Evolutionary conservation across 2,113 vertebrate species (phyloP), one percentile per base, ranked within the genome.

Genomic region (Micronisus gabar): DNA sequence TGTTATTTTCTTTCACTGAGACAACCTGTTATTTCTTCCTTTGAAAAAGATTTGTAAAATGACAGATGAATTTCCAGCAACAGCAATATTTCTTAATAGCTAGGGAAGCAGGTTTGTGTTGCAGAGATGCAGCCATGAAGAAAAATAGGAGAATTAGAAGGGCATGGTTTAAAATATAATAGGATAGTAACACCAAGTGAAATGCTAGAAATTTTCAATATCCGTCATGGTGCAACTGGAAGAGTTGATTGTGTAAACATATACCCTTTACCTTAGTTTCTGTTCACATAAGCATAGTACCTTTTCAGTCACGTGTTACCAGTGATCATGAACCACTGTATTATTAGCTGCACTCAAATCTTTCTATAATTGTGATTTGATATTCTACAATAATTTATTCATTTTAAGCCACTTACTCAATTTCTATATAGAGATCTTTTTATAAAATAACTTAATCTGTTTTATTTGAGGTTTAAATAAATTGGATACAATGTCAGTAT

Each of bases 11-110:
- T 86, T 62, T 72, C 86, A 84, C 96, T 90, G 83, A 97, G 96
- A 97, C 96, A 98, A 96, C 90, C 91, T 97, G 94, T 96, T 97
- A 97, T 98, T 98, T 97, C 92, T 97, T 95, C 86, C 95, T 96
- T 93, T 96, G 88, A 95, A 96, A 97, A 93, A 97, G 83, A 87
- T 85, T 91, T 94, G 63, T 95, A 96, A 97, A 98, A 95, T 97
- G 97, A 97, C 93, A 98, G 94, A 96, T 96, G 93, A 91, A 98
- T 97, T 97, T 98, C 96, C 90, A 97, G 82, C 87, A 95, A 76
- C 68, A 85, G 72, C 89, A 97, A 92, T 90, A 96, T 90, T 96
- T 97, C 90, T 86, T 97, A 97, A 95, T 94, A 93, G 96, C 85
- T 88, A 65, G 56, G 76, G 67, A 96, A 95, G 91, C 82, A 84